Evolutionary conservation across 2,888 invertebrate genomes (phyloP).

Genomic region (Pammene fasciana): DNA sequence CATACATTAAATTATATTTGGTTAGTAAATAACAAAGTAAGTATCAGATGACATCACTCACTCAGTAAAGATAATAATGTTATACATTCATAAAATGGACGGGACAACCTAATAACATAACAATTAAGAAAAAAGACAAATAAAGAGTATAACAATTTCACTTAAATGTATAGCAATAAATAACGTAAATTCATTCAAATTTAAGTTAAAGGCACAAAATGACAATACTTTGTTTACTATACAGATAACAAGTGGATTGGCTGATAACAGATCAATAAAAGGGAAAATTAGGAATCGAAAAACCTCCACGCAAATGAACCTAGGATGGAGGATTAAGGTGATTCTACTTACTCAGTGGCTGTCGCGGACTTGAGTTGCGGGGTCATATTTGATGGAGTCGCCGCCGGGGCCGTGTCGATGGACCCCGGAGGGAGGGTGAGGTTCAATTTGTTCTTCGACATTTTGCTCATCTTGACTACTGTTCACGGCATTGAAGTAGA

Average conservation of each 20-base stretch:
- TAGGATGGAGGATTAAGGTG: background rate
- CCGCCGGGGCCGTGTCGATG: conserved; percentile 88
- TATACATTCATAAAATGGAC: background rate
- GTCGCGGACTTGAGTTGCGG: conserved; percentile 84
- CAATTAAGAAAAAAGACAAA: too few species aligned
- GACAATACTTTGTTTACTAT: conserved; percentile 20
- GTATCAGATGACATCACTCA: background rate
- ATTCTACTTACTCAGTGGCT: conserved; percentile 79
- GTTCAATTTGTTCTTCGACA: conserved; percentile 96
- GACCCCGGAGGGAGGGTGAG: conserved; percentile 95
- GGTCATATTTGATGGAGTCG: conserved; percentile 84
- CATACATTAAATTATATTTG: background rate
- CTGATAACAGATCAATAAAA: conserved; percentile 34
- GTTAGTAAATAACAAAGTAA: background rate
- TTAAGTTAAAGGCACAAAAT: background rate
- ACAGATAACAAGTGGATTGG: conserved; percentile 27
- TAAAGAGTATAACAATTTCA: too few species aligned
- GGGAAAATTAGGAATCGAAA: background rate
- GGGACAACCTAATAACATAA: too few species aligned
- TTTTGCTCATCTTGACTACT: conserved; percentile 81
- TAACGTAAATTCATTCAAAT: too few species aligned
- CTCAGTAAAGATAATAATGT: too few species aligned
- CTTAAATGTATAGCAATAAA: too few species aligned
- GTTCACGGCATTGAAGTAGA: conserved; percentile 54
- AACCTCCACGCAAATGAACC: background rate